Base-by-base conservation (phyloP, 1,140 invertebrate species). In the Geopemphigus sp. region DNA sequence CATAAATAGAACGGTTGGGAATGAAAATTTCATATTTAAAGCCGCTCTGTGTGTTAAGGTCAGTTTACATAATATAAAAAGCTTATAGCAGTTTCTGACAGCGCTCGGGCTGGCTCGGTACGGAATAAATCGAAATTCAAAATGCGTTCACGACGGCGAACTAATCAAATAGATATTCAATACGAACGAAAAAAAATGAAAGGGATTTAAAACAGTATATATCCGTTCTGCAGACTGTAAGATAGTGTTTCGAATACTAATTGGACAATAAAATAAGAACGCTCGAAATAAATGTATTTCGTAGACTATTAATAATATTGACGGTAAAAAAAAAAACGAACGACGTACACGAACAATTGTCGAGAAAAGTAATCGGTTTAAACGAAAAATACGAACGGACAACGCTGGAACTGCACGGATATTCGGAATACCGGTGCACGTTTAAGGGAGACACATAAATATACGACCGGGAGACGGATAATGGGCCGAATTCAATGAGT, bases 41-140 rank as follows among this genome's bases (percentile, higher is more conserved):
- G 29, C 50, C 68, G 29, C 10, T 70, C 2, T 53, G 10, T 53
- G 12, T 72, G 68, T 47, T 54, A 29, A 72, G 68, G 68, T 72
- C 68, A 54, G 47, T 72, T 29, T 54, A 54, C 50, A 72, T 72
- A 24, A 15, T 53, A 72, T 22, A 74, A 39, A 32, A 57, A 74
- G 32, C 54, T 57, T 56, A 73, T 26, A 50, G 32, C 17, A 15
- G 72, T 74, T 32, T 74, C n/a, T 26, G 45, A 59, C 45, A 17
- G 32, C 32, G 32, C 19, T 39, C 22, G 19, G 6, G 32, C n/a
- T n/a, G n/a, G n/a, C n/a, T n/a, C 15, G 0, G n/a, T 59, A 59
- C 15, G 24, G 26, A 57, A 74, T 57, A 59, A 74, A 74, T 59
- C 53, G 54, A 74, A 74, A 74, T 45, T 74, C 72, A 54, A n/a